phyloP scores from a whole-genome alignment of 2,113 vertebrate species.

The Rostratula benghalensis region DNA sequence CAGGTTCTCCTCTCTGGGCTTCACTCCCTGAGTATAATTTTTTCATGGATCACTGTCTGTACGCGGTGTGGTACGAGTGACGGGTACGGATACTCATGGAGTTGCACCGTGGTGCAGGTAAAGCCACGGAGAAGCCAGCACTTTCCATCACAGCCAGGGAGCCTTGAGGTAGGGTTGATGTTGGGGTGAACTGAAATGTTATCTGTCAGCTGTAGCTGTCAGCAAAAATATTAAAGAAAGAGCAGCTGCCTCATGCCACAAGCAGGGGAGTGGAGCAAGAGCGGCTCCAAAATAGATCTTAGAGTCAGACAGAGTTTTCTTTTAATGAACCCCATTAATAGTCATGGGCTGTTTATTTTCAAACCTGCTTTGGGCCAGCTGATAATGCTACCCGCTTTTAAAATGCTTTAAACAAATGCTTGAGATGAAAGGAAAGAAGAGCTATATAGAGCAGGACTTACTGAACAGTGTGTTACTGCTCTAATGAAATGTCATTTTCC shows the following conservation, averaged over 20 bases:
- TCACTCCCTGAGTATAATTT: conserved; percentile 12
- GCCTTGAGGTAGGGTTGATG: conserved; percentile 1
- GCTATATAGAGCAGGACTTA: background rate
- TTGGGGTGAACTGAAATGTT: conserved; percentile 51
- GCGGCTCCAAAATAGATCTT: conserved; percentile 72
- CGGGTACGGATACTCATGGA: background rate
- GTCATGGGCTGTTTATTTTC: background rate
- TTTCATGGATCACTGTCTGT: conserved; percentile 27
- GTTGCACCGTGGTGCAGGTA: background rate
- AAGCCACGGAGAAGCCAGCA: background rate
- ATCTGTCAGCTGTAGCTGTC: conserved; percentile 85
- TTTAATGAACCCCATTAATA: conserved; percentile 48
- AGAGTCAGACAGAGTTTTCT: conserved; percentile 63
- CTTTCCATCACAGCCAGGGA: background rate
- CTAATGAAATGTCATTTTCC: background rate
- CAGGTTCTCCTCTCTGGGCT: conserved; percentile 6
- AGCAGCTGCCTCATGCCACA: conserved; percentile 75
- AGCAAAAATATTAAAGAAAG: conserved; percentile 70
- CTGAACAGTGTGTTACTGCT: background rate
- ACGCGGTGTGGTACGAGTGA: background rate
- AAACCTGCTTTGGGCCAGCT: background rate
- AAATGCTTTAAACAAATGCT: background rate
- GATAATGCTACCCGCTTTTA: background rate
- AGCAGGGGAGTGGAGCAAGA: conserved; percentile 57
- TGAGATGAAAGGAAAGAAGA: background rate